Evolutionary conservation across 2,888 invertebrate genomes (phyloP).

Genomic region (Ophion slaviceki): DNA sequence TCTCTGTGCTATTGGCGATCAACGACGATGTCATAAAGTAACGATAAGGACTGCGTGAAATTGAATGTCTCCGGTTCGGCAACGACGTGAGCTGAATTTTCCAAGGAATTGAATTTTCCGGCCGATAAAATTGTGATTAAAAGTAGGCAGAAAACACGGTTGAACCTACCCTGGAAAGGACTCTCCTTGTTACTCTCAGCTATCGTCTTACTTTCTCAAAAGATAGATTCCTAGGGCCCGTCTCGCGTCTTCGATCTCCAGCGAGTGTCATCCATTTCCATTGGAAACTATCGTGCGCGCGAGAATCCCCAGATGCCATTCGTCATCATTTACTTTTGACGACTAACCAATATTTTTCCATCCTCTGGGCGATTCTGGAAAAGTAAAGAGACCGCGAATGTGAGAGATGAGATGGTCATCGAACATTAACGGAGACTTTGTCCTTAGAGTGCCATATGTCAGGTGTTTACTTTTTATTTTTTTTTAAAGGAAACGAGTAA

Average conservation of each 20-base stretch:
- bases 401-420: background rate
- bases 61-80: conserved; percentile 67
- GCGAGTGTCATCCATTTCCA: conserved; percentile 41
- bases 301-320: conserved; percentile 23
- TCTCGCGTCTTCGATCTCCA: conserved; percentile 43
- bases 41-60: conserved; percentile 68
- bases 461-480: too few relatives aligned
- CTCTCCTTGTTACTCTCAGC: conserved; percentile 5
- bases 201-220: background rate
- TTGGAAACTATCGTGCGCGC: conserved; percentile 24
- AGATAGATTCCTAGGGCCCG: conserved; percentile 30
- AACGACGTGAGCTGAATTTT: conserved; percentile 64
- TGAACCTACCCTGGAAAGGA: conserved; percentile 20
- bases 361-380: background rate
- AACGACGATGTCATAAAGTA: conserved; percentile 67
- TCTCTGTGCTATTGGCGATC: conserved; percentile 61
- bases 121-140: conserved; percentile 69
- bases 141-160: conserved; percentile 58
- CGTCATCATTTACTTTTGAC: conserved; percentile 48
- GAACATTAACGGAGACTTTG: too few relatives aligned
- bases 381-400: background rate
- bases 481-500: too few relatives aligned
- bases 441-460: too few relatives aligned
- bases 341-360: conserved; percentile 26
- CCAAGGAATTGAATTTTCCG: conserved; percentile 70